A percentile compares a stretch with the other conserved stretches of the same genome.
phyloP scores from a whole-genome alignment of 2,888 invertebrate genomes.

The Germaria angustata region DNA sequence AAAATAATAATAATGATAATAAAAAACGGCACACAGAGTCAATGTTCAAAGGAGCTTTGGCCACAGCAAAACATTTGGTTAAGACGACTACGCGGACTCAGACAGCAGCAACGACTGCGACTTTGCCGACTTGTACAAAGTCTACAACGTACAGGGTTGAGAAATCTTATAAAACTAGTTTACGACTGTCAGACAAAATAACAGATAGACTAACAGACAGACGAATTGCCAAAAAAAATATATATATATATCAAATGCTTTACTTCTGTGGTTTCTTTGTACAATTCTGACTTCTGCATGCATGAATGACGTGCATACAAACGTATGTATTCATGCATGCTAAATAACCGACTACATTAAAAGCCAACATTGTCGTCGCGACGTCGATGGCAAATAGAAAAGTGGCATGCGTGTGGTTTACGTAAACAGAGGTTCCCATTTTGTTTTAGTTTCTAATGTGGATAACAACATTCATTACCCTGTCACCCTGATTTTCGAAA shows the following conservation, averaged over 20 bases:
- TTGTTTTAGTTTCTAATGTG: background rate
- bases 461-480: no score
- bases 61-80: slow-evolving; percentile 30
- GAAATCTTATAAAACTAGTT: slow-evolving; percentile 64
- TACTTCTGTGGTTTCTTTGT: slow-evolving; percentile 18
- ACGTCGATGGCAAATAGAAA: slow-evolving; percentile 16
- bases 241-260: background rate
- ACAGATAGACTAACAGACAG: background rate
- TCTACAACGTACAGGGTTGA: slow-evolving; percentile 43
- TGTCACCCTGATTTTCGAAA: no score
- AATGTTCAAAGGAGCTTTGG: slow-evolving; percentile 52
- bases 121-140: slow-evolving; percentile 1
- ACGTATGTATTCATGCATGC: slow-evolving; percentile 21
- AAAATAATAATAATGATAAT: background rate
- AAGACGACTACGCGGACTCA: slow-evolving; percentile 11
- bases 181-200: slow-evolving; percentile 39
- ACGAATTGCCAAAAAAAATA: slow-evolving; percentile 35
- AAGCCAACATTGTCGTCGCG: slow-evolving; percentile 1
- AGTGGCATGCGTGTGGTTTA: slow-evolving; percentile 30
- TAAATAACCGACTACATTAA: slow-evolving; percentile 10
- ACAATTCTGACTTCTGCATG: slow-evolving; percentile 26
- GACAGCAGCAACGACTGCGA: slow-evolving; percentile 23
- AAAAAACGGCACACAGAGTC: slow-evolving; percentile 20
- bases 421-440: background rate
- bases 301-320: slow-evolving; percentile 29